A percentile compares a stretch with the other conserved stretches of the same genome.
Evolutionary conservation across 2,888 invertebrate genomes (phyloP).

Genomic region (Drosophila histrio): DNA sequence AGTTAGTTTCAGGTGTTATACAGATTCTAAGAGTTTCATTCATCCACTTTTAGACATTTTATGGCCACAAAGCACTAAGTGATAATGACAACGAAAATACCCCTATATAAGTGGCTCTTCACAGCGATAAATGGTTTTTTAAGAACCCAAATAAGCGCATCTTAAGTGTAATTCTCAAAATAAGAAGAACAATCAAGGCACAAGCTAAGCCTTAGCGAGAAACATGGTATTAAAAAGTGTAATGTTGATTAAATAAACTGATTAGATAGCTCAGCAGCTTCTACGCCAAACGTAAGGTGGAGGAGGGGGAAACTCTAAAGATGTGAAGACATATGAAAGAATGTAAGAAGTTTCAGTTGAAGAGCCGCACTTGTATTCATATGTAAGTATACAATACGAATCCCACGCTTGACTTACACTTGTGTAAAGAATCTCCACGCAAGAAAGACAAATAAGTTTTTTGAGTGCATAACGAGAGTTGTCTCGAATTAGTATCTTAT

Average conservation of each 20-base stretch:
- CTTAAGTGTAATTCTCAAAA: slow-evolving; percentile 8
- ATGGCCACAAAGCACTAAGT: slow-evolving; percentile 1
- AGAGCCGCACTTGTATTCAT: slow-evolving; percentile 1
- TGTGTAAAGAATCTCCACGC: slow-evolving; percentile 3
- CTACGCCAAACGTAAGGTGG: background rate
- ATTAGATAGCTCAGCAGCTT: slow-evolving; percentile 19
- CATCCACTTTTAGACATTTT: slow-evolving; percentile 1
- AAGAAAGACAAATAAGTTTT: slow-evolving; percentile 8
- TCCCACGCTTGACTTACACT: slow-evolving; percentile 18
- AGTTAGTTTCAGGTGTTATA: slow-evolving; percentile 1
- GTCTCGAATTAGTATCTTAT: slow-evolving; percentile 9
- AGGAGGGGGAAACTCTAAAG: background rate
- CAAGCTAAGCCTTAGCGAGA: slow-evolving; percentile 16
- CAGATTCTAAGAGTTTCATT: slow-evolving; percentile 3
- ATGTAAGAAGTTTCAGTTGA: slow-evolving; percentile 13
- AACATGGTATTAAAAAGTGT: slow-evolving; percentile 11
- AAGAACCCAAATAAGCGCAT: slow-evolving; percentile 19
- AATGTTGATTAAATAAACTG: slow-evolving; percentile 18
- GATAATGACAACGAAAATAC: slow-evolving; percentile 20
- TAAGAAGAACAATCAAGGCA: background rate
- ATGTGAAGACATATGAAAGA: background rate
- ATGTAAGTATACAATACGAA: background rate
- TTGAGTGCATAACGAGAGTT: background rate
- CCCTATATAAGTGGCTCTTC: background rate
- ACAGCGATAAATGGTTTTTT: background rate